Evolutionary conservation across 2,113 vertebrate species (phyloP).

Genomic region (Condylura cristata): DNA sequence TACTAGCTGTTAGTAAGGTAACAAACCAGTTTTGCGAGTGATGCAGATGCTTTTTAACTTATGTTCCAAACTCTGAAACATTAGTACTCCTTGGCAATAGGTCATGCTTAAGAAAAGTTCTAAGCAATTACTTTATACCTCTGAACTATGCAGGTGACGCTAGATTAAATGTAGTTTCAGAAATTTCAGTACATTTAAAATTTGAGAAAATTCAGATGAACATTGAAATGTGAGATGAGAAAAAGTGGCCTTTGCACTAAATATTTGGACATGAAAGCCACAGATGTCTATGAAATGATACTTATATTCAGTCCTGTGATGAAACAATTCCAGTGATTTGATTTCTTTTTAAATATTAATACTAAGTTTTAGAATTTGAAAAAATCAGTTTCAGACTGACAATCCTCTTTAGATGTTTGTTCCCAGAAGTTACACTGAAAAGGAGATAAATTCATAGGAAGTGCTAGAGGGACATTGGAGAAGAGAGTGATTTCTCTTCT

Average conservation of each 20-base stretch:
- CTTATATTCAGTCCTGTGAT: not conserved
- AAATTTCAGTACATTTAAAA: not conserved
- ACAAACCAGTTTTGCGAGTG: conserved; percentile 35
- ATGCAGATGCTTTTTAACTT: not conserved
- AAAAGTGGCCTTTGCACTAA: not conserved
- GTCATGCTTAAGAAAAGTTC: not conserved
- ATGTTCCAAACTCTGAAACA: not conserved
- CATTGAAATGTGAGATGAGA: not conserved
- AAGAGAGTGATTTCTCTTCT: not conserved
- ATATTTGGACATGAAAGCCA: not conserved
- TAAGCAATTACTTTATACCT: not conserved
- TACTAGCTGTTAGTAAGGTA: conserved; percentile 98
- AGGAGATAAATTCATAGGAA: not conserved
- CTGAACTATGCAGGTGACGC: not conserved
- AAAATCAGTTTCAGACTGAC: not conserved
- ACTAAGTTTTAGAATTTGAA: conserved; percentile 26
- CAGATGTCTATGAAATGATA: not conserved
- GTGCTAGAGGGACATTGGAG: not conserved
- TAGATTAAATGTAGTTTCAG: not conserved
- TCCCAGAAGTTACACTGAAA: not conserved
- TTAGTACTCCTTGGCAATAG: not conserved
- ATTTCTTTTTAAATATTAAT: not conserved
- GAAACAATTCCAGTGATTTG: not conserved
- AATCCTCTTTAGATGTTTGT: not conserved
- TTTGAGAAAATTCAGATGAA: not conserved